Evolutionary conservation across 2,888 invertebrate species (phyloP).

Genomic region (Caenorhabditis auriculariae): DNA sequence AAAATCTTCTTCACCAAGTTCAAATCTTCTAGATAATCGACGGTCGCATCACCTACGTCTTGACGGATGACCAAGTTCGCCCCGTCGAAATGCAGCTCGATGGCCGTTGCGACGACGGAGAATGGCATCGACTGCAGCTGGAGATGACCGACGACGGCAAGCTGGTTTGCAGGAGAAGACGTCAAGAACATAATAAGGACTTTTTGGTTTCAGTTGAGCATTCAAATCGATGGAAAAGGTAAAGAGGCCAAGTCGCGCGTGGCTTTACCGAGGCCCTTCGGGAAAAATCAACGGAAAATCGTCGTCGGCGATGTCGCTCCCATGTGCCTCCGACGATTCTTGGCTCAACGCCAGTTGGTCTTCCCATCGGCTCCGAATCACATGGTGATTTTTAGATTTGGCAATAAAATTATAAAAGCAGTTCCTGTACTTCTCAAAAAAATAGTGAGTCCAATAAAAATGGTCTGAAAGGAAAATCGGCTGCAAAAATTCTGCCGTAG

Average conservation of each 20-base stretch:
- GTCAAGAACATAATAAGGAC: no score
- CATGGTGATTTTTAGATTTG: no score
- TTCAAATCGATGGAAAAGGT: conserved; percentile 36
- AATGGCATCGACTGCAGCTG: conserved; percentile 20
- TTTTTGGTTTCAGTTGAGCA: conserved; percentile 7
- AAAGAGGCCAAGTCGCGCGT: conserved; percentile 30
- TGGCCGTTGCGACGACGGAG: conserved; percentile 12
- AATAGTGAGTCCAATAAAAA: no score
- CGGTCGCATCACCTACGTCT: conserved; percentile 8
- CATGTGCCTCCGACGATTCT: conserved; percentile 15
- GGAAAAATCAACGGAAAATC: background rate
- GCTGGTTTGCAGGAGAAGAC: no score
- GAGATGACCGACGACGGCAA: conserved; percentile 14
- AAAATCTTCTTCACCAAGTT: background rate
- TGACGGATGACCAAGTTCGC: conserved; percentile 10
- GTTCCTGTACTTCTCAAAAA: no score
- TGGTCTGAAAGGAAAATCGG: no score
- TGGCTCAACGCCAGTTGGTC: conserved; percentile 16
- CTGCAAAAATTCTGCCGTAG: no score
- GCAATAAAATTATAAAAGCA: no score
- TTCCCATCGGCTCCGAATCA: no score
- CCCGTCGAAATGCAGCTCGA: conserved; percentile 10
- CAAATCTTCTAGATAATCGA: conserved; percentile 6
- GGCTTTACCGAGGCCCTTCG: conserved; percentile 13
- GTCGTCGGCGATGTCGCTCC: background rate